phyloP scores from a whole-genome alignment of 2,113 vertebrate species.

The Pluvianellus socialis region DNA sequence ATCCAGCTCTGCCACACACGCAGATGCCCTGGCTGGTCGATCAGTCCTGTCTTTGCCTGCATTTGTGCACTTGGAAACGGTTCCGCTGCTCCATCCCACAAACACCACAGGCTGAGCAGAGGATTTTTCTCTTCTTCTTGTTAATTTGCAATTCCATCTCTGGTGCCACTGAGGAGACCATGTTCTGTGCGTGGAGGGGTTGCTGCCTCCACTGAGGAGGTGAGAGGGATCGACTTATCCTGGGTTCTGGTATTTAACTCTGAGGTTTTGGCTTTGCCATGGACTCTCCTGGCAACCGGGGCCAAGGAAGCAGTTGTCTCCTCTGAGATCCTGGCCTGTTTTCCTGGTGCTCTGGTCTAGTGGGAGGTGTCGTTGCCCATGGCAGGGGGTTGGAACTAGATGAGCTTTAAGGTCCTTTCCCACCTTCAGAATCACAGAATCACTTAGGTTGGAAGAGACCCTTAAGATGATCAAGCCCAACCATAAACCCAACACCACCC shows the following conservation, averaged over 20 bases:
- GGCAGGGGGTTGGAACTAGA: neutral
- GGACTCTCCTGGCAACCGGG: neutral
- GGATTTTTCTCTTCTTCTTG: neutral
- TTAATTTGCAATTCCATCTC: neutral
- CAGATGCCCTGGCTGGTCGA: fast-evolving
- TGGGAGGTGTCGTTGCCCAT: neutral
- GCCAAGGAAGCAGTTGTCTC: neutral
- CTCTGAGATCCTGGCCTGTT: neutral
- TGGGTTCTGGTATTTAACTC: neutral
- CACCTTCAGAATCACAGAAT: too few relatives aligned
- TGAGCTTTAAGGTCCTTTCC: neutral
- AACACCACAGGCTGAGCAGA: neutral
- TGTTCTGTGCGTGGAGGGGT: fast-evolving
- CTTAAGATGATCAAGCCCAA: too few relatives aligned
- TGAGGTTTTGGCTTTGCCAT: neutral
- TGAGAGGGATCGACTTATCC: fast-evolving
- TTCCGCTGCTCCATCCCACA: neutral
- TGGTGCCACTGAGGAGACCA: neutral
- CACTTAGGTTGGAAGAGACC: too few relatives aligned
- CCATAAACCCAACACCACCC: too few relatives aligned
- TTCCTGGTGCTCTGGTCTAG: neutral
- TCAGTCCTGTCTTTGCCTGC: neutral
- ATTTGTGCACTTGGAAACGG: neutral
- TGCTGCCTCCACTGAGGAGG: neutral
- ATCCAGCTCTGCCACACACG: neutral